phyloP scores from a whole-genome alignment of 2,888 invertebrate genomes.

The Zygogramma bicolorata region DNA sequence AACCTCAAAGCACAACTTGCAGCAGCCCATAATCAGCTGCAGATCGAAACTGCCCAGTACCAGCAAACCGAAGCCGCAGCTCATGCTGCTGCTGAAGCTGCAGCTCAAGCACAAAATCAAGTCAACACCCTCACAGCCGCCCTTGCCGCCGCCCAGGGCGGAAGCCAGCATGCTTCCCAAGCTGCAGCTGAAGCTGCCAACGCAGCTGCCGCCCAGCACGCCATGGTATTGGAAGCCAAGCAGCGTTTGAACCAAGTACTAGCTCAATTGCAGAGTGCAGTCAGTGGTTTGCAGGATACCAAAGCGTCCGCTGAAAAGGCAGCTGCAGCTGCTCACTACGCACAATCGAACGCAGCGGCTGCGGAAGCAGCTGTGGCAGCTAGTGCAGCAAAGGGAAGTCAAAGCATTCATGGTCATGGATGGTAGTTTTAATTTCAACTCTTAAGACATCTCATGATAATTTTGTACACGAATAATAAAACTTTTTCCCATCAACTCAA shows the following conservation, averaged over 20 bases:
- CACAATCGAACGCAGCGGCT: slow-evolving; percentile 79
- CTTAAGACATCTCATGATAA: neutral
- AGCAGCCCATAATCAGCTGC: slow-evolving; percentile 75
- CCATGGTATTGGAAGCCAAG: slow-evolving; percentile 69
- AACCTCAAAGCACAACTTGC: slow-evolving; percentile 76
- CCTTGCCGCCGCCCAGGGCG: slow-evolving; percentile 64
- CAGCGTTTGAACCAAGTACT: slow-evolving; percentile 74
- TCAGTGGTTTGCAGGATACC: slow-evolving; percentile 78
- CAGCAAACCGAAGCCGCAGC: slow-evolving; percentile 78
- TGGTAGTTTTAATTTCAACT: neutral
- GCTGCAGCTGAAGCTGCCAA: slow-evolving; percentile 47
- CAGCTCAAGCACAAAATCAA: slow-evolving; percentile 76
- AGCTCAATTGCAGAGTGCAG: slow-evolving; percentile 75
- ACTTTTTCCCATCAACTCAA: neutral
- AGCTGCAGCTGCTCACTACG: slow-evolving; percentile 75
- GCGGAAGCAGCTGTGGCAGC: slow-evolving; percentile 59
- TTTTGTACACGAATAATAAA: neutral
- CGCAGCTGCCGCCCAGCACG: slow-evolving; percentile 49
- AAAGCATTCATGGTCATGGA: slow-evolving; percentile 21
- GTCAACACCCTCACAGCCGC: slow-evolving; percentile 78
- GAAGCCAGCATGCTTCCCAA: slow-evolving; percentile 45
- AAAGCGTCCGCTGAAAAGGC: slow-evolving; percentile 77
- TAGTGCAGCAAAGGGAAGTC: slow-evolving; percentile 34
- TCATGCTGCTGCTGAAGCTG: slow-evolving; percentile 75
- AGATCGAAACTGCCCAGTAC: slow-evolving; percentile 76